Conservation (phyloP, 2,797 vertebrate genomes). For the Hybognathus amarus region DNA sequence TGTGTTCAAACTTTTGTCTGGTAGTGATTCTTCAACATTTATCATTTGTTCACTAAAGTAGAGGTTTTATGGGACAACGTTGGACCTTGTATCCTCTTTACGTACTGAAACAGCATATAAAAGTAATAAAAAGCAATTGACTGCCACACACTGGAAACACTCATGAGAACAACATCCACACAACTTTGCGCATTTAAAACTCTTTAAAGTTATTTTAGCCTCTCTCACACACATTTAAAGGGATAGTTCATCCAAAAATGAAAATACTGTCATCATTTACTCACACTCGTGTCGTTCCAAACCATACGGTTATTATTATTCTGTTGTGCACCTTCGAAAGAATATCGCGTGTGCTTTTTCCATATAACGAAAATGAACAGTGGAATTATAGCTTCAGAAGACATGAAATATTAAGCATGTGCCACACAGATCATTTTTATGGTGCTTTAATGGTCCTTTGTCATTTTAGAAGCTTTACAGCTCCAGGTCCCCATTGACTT, state of each 20-base stretch:
- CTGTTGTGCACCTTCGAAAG: background rate
- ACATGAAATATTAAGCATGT: background rate
- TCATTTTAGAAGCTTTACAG: background rate
- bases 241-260: background rate
- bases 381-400: background rate
- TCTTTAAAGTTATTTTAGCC: background rate
- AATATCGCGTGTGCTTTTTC: background rate
- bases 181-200: background rate
- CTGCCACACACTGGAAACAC: background rate
- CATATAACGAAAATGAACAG: background rate
- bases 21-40: background rate
- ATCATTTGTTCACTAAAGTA: constrained; percentile 6
- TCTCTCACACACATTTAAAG: background rate
- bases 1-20: background rate
- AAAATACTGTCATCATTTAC: background rate
- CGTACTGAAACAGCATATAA: constrained; percentile 16
- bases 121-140: constrained; percentile 20
- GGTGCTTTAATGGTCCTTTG: background rate
- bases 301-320: background rate
- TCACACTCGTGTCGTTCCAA: background rate
- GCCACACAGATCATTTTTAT: background rate
- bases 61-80: constrained; percentile 29
- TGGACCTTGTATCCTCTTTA: constrained; percentile 28
- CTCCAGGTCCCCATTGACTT: background rate
- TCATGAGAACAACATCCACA: constrained; percentile 25